Evolutionary conservation across 2,113 vertebrate species (phyloP), one percentile per base, ranked within the genome.

Genomic region (Gobiocypris rarus): DNA sequence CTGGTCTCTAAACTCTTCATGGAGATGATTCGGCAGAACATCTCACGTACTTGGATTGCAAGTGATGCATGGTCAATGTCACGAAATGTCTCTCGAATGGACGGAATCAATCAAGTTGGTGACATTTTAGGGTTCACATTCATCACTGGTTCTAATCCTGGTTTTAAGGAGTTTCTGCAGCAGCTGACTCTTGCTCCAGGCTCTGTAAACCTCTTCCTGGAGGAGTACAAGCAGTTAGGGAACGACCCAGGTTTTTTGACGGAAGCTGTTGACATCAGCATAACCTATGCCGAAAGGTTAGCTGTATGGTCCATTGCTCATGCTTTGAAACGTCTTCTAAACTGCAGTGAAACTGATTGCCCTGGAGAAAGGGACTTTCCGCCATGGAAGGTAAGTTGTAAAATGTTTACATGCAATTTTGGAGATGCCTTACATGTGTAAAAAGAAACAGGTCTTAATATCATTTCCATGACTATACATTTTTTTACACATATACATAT

Each of bases 121-220:
- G 91, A 92, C 56, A 90, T 94, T 71, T 82, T 95, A 43, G 94
- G 94, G 5, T 89, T 93, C 3, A 89, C 54, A 2, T 93, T 95
- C 67, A 82, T 89, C 43, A 54, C 86, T 19, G 80, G 84, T 4
- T 24, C 63, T 10, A 93, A 81, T 67, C 31, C 87, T 67, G 89
- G 91, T 1, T 94, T 95, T 85, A 45, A 85, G 19, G 48, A 89
- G 38, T 93, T 90, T 84, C 83, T 94, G 10, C 77, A 84, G 73
- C 91, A 91, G 73, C 86, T 94, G 2, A 82, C 48, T 54, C 50
- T 80, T 26, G 58, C 73, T 10, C 87, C 89, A 5, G 90, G 89
- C 7, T 84, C 91, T 9, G 77, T 83, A 63, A 94, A 94, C 85
- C 52, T 67, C 41, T 93, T 92, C 41, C 89, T 95, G 61, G 86